Base-by-base conservation (phyloP, 2,113 vertebrate genomes). In the Ivindomyrus marchei region DNA sequence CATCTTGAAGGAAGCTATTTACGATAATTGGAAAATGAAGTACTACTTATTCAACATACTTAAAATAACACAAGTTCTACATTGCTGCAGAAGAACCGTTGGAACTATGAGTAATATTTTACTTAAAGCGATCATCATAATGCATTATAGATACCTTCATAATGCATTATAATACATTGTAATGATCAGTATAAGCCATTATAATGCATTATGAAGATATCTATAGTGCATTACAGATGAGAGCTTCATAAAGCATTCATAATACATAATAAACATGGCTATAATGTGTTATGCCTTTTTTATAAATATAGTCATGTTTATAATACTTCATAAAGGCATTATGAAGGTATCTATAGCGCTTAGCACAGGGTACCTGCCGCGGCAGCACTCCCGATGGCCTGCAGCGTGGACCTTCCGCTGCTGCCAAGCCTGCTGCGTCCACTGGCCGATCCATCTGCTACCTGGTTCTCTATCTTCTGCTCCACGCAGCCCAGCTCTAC, bases 331-430 rank as follows among this genome's bases (percentile, higher is more conserved):
- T 1, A 19, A 56, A 56, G 53, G 53, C 53, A 21, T 56, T 21
- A 56, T 56, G 5, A 56, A 56, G 53, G 53, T 21, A 56, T 56
- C 53, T 21, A 56, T 56, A 56, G 39, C 27, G 11, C 62, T 85
- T 80, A 45, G 0, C 1, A n/a, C 31, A 27, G 19, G 19, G 21
- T 90, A 99, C 98, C 98, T 95, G 98, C 98, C 21, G 98, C 98
- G 1, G 98, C 98, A 3, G 98, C 98, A 0, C 92, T 98, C 66
- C 97, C 98, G 46, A 99, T 99, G 91, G 98, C 98, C 90, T 99
- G 97, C 5, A 99, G 94, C 0, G 98, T 99, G 0, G 97, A 97
- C 49, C 96, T 95, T 87, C 97, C 97, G 49, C 97, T 98, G 93
- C 96, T 96, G 21, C 96, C 95, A 88, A 96, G 90, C 27, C 96